phyloP scores from a whole-genome alignment of 2,888 invertebrate genomes.

The Adelognathus sp. region DNA sequence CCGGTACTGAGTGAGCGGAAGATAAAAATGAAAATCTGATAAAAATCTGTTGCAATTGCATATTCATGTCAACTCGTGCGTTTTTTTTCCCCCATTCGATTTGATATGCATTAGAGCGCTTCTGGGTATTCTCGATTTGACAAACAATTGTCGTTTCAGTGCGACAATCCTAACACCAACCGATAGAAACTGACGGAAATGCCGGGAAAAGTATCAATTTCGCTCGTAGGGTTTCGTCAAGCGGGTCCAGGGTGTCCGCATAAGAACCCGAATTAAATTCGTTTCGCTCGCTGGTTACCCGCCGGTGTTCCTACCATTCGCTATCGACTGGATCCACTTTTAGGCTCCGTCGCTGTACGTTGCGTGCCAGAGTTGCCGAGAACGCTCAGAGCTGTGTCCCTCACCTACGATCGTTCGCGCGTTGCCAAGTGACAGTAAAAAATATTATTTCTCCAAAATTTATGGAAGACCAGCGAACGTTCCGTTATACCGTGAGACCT shows the following conservation, averaged over 20 bases:
- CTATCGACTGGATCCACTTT: neutral
- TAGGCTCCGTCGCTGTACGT: neutral
- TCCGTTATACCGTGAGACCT: neutral
- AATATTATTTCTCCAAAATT: neutral
- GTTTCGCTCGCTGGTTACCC: neutral
- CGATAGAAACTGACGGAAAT: neutral
- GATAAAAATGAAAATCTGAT: neutral
- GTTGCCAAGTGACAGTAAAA: neutral
- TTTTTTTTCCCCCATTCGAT: neutral
- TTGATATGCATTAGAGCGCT: neutral
- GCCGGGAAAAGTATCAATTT: conserved; percentile 10
- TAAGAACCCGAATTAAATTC: conserved; percentile 2
- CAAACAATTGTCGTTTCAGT: conserved; percentile 3
- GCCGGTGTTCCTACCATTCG: neutral
- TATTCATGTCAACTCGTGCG: neutral
- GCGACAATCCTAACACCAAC: neutral
- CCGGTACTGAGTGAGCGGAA: conserved; percentile 33
- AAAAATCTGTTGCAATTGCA: neutral
- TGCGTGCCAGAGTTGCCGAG: neutral
- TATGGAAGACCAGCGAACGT: neutral
- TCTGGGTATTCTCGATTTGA: neutral
- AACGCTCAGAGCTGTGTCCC: neutral
- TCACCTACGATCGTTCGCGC: neutral
- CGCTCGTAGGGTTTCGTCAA: conserved; percentile 9
- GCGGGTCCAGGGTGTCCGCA: neutral